Conservation (phyloP, 2,113 vertebrate species). For the Bambusicola thoracicus region DNA sequence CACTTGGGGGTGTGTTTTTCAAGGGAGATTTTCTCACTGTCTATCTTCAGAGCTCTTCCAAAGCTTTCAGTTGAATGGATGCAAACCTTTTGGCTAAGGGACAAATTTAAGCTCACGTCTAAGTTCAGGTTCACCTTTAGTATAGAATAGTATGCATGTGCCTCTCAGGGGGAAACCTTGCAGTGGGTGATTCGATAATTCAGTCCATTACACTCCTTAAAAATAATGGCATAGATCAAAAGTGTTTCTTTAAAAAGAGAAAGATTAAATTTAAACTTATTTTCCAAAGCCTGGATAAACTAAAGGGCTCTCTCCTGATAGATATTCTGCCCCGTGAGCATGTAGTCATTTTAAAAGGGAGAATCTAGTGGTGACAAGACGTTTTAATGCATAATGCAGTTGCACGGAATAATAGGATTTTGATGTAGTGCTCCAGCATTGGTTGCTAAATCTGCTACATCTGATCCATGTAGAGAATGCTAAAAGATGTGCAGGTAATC, state of each 20-base stretch:
- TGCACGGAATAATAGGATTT: constrained; percentile 59
- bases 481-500: constrained; percentile 29
- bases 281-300: constrained; percentile 5
- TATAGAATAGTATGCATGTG: not conserved
- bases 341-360: constrained; percentile 33
- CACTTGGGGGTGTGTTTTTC: not conserved
- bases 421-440: constrained; percentile 43
- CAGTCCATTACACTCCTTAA: not conserved
- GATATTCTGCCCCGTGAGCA: not conserved
- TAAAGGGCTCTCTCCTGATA: constrained; percentile 17
- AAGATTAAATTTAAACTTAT: not conserved
- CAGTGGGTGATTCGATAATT: not conserved
- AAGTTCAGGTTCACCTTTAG: not conserved
- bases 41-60: not conserved
- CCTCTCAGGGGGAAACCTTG: not conserved
- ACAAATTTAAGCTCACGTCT: rapidly evolving
- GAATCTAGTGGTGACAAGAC: constrained; percentile 35
- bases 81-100: not conserved
- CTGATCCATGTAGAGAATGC: constrained; percentile 30
- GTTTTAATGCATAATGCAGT: constrained; percentile 60
- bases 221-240: not conserved
- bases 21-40: not conserved
- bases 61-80: not conserved
- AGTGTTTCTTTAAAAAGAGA: not conserved
- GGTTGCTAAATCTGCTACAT: constrained; percentile 55